Base-by-base conservation (phyloP, 2,888 invertebrate genomes). In the Amphipoea oculea region DNA sequence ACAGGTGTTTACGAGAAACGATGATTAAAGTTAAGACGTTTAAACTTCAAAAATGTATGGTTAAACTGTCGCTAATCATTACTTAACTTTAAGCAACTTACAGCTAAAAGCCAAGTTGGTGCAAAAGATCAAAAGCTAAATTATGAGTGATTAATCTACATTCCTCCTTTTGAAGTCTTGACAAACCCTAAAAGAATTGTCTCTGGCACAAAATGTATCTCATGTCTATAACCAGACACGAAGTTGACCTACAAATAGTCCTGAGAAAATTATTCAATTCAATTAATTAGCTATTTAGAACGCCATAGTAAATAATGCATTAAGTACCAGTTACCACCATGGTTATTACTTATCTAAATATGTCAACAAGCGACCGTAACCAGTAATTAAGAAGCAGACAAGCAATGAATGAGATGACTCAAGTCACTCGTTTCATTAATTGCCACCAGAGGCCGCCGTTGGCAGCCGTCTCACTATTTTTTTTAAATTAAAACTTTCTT, bases 351-450 rank as follows among this genome's bases (percentile, higher is more conserved):
- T 84, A 87, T 82, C 78, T 82, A 83, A 89, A 84, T 86, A 82
- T 89, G 87, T 78, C 86, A 86, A 86, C 84, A 85, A 83, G 77
- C 80, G 70, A 63, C 82, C 68, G 74, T 72, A 81, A 75, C 78
- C 65, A 84, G 78, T 80, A 89, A 88, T 88, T 89, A 89, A 83
- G 70, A 78, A 54, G 82, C 73, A 57, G 78, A 78, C 80, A 76
- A 73, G 74, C 51, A 75, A 83, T 84, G 81, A 89, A 83, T 84
- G 82, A 79, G 81, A 87, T 87, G 83, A 86, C 78, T 87, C 86
- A n/a, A 71, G 63, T 40, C 40, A 84, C 89, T 89, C 80, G 77
- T 79, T 60, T 51, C 68, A 72, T 87, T 85, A 82, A 82, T 54
- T 82, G 76, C 45, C 76, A 68, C 29, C 54, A 79, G 75, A 71